These are phyloP conservation scores for Helogale parvula DNA, from an alignment of 2,113 vertebrate genomes.

Conservation along the genomic window DNA sequence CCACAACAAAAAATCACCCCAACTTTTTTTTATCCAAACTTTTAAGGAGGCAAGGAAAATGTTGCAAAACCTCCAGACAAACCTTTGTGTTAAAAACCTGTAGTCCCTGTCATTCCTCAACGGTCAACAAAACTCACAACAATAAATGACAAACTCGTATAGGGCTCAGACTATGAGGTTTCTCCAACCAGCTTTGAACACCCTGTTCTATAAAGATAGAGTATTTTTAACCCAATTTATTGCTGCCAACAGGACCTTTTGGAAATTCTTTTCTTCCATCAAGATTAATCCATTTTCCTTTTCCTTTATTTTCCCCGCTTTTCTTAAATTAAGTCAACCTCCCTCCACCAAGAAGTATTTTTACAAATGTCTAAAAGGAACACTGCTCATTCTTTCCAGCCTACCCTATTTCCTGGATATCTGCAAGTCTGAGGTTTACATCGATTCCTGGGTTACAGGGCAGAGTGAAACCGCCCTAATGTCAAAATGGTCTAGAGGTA, in stretches of 20 bases:
- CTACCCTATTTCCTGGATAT: not conserved
- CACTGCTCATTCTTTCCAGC: not conserved
- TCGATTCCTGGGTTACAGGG: not conserved
- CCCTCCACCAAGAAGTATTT: not conserved
- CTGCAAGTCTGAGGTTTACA: not conserved
- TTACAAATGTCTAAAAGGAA: not conserved
- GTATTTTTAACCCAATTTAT: not conserved
- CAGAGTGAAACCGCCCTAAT: not conserved
- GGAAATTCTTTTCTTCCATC: slow-evolving; percentile 3
- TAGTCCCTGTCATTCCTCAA: not conserved
- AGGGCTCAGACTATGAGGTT: not conserved
- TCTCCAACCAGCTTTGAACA: not conserved
- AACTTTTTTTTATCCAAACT: not conserved
- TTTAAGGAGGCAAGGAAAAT: not conserved
- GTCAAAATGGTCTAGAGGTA: not conserved
- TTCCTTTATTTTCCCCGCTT: not conserved
- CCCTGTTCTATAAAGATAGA: not conserved
- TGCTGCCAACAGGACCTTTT: not conserved
- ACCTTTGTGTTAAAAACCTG: not conserved
- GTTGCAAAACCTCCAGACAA: not conserved
- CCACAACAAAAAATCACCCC: not conserved
- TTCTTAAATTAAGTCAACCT: not conserved
- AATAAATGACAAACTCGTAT: not conserved
- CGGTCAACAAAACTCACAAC: not conserved
- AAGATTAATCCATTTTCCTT: slow-evolving; percentile 3